Conservation (phyloP, 92 coral and sea anemone species). For the Zoanthus solanderi region DNA sequence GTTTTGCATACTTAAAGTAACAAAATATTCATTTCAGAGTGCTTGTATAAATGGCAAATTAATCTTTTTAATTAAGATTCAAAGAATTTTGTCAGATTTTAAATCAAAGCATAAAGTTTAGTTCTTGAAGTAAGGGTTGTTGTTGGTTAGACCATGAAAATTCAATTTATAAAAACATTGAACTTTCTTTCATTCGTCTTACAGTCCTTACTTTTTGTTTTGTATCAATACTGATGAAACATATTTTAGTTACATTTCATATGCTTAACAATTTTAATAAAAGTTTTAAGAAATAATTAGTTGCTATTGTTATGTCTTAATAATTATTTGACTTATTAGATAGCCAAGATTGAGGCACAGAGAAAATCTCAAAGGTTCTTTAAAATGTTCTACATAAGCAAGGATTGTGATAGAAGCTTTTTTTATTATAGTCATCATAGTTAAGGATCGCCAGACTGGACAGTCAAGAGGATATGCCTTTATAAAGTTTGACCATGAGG, state of each 20-base stretch:
- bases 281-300: too few species aligned
- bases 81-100: not conserved
- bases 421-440: conserved; percentile 26
- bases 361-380: not conserved
- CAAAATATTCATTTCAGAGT: not conserved
- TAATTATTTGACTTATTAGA: not conserved
- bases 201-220: too few species aligned
- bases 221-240: too few species aligned
- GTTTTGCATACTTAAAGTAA: not conserved
- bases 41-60: not conserved
- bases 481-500: conserved; percentile 42
- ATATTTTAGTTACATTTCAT: too few species aligned
- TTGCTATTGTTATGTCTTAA: not conserved
- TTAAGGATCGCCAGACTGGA: conserved; percentile 6
- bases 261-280: too few species aligned
- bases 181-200: too few species aligned
- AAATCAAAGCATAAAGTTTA: not conserved
- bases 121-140: not conserved
- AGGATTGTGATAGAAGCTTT: not conserved
- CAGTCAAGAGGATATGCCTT: conserved; percentile 30
- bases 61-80: not conserved
- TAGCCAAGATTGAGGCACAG: not conserved
- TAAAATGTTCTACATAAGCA: not conserved
- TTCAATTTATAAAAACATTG: not conserved
- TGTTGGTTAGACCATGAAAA: conserved; percentile 13